Conservation (phyloP, 2,797 vertebrate species). For the Falco cherrug region DNA sequence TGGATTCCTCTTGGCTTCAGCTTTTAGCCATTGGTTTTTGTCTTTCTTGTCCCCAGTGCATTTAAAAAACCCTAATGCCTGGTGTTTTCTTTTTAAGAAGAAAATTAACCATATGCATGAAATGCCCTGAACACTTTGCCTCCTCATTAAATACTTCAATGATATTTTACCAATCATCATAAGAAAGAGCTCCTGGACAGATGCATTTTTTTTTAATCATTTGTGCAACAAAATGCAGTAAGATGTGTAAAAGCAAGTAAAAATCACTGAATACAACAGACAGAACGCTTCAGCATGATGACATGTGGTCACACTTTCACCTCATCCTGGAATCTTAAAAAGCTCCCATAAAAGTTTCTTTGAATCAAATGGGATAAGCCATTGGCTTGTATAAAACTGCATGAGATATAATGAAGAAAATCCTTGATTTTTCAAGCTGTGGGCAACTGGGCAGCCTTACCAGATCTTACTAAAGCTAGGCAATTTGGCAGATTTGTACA, state of each 20-base stretch:
- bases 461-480: background rate
- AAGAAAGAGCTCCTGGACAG: background rate
- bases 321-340: background rate
- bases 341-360: background rate
- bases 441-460: background rate
- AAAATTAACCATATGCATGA: background rate
- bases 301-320: background rate
- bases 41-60: background rate
- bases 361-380: background rate
- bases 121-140: background rate
- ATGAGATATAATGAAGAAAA: background rate
- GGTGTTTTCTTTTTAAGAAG: background rate
- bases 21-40: slow-evolving; percentile 17
- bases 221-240: background rate
- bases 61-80: background rate
- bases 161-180: background rate
- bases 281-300: accelerated
- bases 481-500: background rate
- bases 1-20: slow-evolving; percentile 52
- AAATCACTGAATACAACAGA: background rate
- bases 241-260: background rate
- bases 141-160: background rate
- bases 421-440: background rate
- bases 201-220: background rate
- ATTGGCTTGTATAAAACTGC: background rate